Percentiles rank a stretch among this genome's conserved stretches.
Evolutionary conservation across 2,888 invertebrate genomes (phyloP).

Genomic region (Candidula unifasciata): DNA sequence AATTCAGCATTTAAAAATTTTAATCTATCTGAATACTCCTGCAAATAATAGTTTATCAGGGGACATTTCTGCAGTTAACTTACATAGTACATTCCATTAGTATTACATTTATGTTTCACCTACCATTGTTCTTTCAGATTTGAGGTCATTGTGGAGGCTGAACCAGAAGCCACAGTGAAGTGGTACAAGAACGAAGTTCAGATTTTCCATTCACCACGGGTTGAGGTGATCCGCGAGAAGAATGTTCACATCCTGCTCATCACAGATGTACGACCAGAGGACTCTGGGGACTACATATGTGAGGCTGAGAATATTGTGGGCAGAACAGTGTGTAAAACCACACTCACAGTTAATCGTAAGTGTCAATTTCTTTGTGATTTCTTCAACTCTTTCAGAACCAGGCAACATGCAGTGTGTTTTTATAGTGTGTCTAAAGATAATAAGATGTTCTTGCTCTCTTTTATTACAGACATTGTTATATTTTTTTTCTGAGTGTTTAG

Average conservation of each 20-base stretch:
- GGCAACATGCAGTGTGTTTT: no score
- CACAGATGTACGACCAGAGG: conserved; percentile 78
- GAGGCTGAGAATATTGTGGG: conserved; percentile 92
- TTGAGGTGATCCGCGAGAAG: conserved; percentile 65
- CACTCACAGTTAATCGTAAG: conserved; percentile 75
- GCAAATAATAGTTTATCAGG: no score
- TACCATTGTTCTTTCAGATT: conserved; percentile 59
- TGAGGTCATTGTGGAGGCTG: conserved; percentile 71
- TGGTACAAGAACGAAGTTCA: conserved; percentile 82
- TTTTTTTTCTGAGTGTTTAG: no score
- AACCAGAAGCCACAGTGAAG: conserved; percentile 76
- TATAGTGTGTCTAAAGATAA: no score
- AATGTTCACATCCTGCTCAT: conserved; percentile 69
- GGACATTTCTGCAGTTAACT: no score
- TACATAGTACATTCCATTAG: no score
- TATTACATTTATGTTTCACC: no score
- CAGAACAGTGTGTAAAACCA: conserved; percentile 71
- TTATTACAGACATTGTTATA: no score
- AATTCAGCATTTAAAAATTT: no score
- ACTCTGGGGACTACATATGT: conserved; percentile 85
- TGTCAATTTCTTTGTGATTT: conserved; percentile 38
- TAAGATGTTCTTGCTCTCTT: no score
- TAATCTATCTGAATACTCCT: no score
- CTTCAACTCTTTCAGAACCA: no score
- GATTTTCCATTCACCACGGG: conserved; percentile 80